Conservation (phyloP, 2,113 vertebrate species). For the human (Homo sapiens) region DNA sequence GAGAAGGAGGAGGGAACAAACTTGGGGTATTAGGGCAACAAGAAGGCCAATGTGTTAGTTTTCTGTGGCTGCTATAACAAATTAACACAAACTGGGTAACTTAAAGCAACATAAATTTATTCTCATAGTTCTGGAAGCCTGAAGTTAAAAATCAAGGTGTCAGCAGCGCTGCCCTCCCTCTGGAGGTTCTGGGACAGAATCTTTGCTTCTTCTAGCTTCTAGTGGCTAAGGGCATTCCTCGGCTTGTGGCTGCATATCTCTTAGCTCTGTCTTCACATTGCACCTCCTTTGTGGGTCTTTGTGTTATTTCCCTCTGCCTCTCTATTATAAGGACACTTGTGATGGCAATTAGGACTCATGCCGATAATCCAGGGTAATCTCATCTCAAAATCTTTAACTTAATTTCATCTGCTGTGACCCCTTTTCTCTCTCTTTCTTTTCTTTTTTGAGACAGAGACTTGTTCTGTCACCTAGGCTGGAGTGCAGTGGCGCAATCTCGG, state of each 20-base stretch:
- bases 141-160: background rate
- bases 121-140: background rate
- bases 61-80: background rate
- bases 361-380: background rate
- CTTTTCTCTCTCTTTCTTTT: background rate
- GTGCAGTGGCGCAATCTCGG: no score
- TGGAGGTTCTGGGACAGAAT: background rate
- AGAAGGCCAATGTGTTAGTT: background rate
- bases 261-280: background rate
- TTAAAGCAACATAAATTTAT: background rate
- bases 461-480: no score
- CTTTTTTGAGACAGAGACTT: background rate
- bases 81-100: background rate
- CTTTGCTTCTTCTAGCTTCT: background rate
- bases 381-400: background rate
- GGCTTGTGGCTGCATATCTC: background rate
- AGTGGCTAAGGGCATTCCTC: background rate
- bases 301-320: background rate
- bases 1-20: background rate
- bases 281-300: background rate
- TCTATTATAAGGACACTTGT: background rate
- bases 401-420: background rate
- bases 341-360: background rate
- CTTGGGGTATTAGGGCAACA: background rate
- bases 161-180: background rate